Percentiles rank a stretch among this genome's conserved stretches.
phyloP scores from a whole-genome alignment of 1,140 invertebrate species.

The Sweltsa coloradensis region DNA sequence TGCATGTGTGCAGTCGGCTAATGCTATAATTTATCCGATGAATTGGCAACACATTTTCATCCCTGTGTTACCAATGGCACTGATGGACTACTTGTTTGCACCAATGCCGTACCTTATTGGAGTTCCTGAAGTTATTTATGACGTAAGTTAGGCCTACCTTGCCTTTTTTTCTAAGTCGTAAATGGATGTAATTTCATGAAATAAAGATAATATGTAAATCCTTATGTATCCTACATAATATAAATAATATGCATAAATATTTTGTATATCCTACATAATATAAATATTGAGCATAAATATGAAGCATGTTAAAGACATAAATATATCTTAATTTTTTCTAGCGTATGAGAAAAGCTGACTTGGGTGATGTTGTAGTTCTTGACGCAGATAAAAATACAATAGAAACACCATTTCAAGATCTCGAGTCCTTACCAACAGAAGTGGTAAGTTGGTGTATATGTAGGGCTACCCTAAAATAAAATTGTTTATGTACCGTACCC shows the following conservation, averaged over 20 bases:
- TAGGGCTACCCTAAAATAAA: too few species aligned
- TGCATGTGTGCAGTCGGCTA: conserved; percentile 87
- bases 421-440: conserved; percentile 71
- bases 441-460: conserved; percentile 54
- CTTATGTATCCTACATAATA: too few species aligned
- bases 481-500: too few species aligned
- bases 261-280: too few species aligned
- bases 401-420: conserved; percentile 75
- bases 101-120: conserved; percentile 95
- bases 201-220: too few species aligned
- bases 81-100: conserved; percentile 82
- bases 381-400: conserved; percentile 82
- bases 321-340: too few species aligned
- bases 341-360: conserved; percentile 55
- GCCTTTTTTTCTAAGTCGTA: conserved; percentile 1
- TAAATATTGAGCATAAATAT: too few species aligned
- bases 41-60: conserved; percentile 97
- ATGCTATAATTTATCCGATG: conserved; percentile 91
- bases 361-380: conserved; percentile 84
- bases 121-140: conserved; percentile 67
- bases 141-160: conserved; percentile 39
- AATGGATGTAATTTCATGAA: too few species aligned
- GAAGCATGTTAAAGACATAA: too few species aligned
- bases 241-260: too few species aligned
- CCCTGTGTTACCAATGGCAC: conserved; percentile 73